Evolutionary conservation across 2,888 invertebrate species (phyloP).

Genomic region (Onthophagus sagittarius): DNA sequence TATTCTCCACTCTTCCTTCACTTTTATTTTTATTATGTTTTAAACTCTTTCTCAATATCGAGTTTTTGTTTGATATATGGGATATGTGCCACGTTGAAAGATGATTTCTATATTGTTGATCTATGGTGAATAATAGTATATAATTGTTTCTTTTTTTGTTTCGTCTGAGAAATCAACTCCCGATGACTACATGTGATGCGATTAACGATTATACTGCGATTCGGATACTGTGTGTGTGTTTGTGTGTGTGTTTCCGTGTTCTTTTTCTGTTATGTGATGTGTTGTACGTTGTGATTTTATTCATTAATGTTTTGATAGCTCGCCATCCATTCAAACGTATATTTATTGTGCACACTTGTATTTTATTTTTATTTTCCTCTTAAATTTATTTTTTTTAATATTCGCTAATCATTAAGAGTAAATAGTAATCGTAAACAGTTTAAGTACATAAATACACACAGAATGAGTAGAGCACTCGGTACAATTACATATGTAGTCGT

Average conservation of each 20-base stretch:
- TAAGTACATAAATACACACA: background rate
- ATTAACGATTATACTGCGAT: background rate
- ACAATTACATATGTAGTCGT: background rate
- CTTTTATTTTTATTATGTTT: too few relatives aligned
- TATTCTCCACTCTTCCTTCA: background rate
- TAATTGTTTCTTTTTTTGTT: background rate
- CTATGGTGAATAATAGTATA: background rate
- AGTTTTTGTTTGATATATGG: background rate
- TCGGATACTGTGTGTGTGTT: background rate
- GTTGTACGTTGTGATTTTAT: background rate
- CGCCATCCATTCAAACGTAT: background rate
- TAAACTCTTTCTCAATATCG: background rate
- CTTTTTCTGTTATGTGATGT: background rate
- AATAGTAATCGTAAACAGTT: background rate
- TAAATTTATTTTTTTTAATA: background rate
- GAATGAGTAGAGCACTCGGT: background rate
- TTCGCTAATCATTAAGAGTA: background rate
- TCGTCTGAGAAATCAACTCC: background rate
- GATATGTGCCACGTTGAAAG: background rate
- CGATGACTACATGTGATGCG: background rate
- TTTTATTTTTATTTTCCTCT: background rate
- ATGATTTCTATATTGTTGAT: background rate
- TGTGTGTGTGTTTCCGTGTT: background rate
- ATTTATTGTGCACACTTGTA: background rate
- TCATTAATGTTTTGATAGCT: background rate